These are phyloP conservation scores for Anastrepha ludens DNA, from an alignment of 1,140 invertebrate species.

Conservation along the genomic window DNA sequence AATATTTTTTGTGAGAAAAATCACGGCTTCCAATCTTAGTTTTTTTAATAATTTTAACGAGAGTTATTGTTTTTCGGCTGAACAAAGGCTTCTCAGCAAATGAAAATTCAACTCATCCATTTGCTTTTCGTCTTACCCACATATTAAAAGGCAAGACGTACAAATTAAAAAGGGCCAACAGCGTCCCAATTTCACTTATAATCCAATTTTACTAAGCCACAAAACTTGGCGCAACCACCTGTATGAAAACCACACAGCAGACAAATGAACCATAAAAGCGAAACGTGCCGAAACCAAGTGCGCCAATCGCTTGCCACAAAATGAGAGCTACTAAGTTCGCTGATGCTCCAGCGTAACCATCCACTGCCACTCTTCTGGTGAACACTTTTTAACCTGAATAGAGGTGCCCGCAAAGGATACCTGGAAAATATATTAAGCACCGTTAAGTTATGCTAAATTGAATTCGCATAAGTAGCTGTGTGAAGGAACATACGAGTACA, in stretches of 20 bases:
- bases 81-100: too few relatives aligned
- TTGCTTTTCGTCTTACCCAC: too few relatives aligned
- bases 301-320: not conserved
- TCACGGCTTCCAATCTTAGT: too few relatives aligned
- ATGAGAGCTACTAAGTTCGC: not conserved
- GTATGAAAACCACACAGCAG: not conserved
- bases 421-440: slow-evolving; percentile 53
- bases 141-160: too few relatives aligned
- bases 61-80: too few relatives aligned
- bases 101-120: too few relatives aligned
- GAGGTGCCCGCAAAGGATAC: not conserved
- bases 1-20: too few relatives aligned
- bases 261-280: slow-evolving; percentile 73
- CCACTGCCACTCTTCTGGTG: not conserved
- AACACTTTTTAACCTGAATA: not conserved
- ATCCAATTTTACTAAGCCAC: slow-evolving; percentile 45
- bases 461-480: slow-evolving; percentile 61
- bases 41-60: too few relatives aligned
- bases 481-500: slow-evolving; percentile 31
- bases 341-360: not conserved
- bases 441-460: slow-evolving; percentile 64
- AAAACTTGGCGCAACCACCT: not conserved
- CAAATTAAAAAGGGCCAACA: not conserved
- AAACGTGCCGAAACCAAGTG: slow-evolving; percentile 64
- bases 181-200: slow-evolving; percentile 37